A percentile compares a stretch with the other conserved stretches of the same genome.
Conservation (phyloP, 2,888 invertebrate species). For the Meta bourneti region DNA sequence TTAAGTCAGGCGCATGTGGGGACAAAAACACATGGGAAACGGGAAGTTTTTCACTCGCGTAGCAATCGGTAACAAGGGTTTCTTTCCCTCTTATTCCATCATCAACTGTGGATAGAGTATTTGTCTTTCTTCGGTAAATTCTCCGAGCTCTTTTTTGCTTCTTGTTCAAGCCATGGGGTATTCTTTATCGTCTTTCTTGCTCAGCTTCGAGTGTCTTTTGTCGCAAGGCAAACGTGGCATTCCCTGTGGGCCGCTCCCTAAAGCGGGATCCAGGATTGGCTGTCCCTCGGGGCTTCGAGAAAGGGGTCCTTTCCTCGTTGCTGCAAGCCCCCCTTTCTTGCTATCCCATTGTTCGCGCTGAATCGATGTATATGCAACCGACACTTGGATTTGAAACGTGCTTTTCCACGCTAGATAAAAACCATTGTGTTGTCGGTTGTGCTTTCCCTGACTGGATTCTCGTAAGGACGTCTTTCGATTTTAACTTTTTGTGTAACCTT, state of each 20-base stretch:
- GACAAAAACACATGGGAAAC: neutral
- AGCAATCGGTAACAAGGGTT: constrained; percentile 29
- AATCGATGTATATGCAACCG: constrained; percentile 43
- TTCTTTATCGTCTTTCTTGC: constrained; percentile 49
- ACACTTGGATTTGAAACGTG: constrained; percentile 21
- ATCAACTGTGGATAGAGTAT: constrained; percentile 31
- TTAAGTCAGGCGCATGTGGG: neutral
- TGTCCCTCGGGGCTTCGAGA: constrained; percentile 5
- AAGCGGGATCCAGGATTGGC: constrained; percentile 33
- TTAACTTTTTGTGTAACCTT: neutral
- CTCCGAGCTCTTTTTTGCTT: neutral
- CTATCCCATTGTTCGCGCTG: constrained; percentile 5
- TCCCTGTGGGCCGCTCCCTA: constrained; percentile 34
- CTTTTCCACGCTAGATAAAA: constrained; percentile 34
- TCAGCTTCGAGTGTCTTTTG: constrained; percentile 52
- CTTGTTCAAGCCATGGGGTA: neutral
- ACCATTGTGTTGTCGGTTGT: neutral
- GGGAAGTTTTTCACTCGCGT: constrained; percentile 20
- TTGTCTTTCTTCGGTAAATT: constrained; percentile 49
- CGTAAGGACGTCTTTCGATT: neutral
- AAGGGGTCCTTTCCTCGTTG: neutral
- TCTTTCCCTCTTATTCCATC: constrained; percentile 27
- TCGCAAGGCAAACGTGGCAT: constrained; percentile 55
- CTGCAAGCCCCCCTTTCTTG: neutral
- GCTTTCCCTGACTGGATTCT: neutral